phyloP scores from a whole-genome alignment of 2,888 invertebrate species.

The Clivina fossor region DNA sequence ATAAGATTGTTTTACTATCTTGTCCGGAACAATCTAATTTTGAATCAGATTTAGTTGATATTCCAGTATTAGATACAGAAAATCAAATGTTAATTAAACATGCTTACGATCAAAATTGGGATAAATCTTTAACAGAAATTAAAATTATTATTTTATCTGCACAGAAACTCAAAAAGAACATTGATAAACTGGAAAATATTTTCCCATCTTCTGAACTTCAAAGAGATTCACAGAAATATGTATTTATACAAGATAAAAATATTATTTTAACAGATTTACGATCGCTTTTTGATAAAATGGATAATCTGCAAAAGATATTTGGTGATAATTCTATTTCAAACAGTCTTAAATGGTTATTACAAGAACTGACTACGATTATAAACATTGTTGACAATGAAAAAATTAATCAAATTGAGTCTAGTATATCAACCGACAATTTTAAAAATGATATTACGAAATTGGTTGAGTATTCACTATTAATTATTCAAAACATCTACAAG shows the following conservation, averaged over 20 bases:
- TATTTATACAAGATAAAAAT: constrained; percentile 46
- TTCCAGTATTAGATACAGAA: constrained; percentile 44
- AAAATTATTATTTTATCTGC: constrained; percentile 27
- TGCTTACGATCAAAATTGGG: constrained; percentile 47
- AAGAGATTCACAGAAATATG: constrained; percentile 42
- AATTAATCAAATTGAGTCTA: constrained; percentile 8
- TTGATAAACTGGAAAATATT: constrained; percentile 42
- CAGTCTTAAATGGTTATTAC: constrained; percentile 42
- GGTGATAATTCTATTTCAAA: constrained; percentile 41
- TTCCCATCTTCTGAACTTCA: constrained; percentile 43
- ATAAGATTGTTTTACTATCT: constrained; percentile 65
- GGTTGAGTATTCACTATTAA: constrained; percentile 53
- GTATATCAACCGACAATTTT: constrained; percentile 13
- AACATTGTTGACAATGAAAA: constrained; percentile 23
- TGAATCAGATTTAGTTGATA: constrained; percentile 41
- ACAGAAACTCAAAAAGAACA: constrained; percentile 35
- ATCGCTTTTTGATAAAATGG: constrained; percentile 34
- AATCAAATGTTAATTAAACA: constrained; percentile 43
- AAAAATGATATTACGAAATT: constrained; percentile 35
- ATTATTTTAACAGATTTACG: constrained; percentile 42
- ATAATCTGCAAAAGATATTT: constrained; percentile 40
- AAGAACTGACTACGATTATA: constrained; percentile 31
- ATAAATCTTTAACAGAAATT: constrained; percentile 34
- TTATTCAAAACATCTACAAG: constrained; percentile 63
- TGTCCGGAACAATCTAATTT: constrained; percentile 55